Conservation (phyloP, 2,888 invertebrate species). For the Globia sparganii region DNA sequence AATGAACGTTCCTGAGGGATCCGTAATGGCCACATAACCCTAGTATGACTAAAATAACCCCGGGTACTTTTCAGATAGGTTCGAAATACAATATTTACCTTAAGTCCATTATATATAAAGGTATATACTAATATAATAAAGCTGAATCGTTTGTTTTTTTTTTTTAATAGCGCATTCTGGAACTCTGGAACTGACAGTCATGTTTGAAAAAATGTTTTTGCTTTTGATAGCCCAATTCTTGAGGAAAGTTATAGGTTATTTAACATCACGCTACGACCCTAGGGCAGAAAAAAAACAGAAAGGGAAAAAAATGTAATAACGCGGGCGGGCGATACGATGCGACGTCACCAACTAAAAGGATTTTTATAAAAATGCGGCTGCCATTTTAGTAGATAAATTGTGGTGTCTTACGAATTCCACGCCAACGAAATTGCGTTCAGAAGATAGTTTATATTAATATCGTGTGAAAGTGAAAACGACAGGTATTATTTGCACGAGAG, state of each 20-base stretch:
- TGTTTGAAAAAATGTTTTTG: background rate
- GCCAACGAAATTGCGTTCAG: background rate
- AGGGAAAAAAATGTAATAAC: background rate
- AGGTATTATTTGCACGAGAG: conserved; percentile 26
- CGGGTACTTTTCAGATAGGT: conserved; percentile 16
- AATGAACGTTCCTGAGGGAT: conserved; percentile 25
- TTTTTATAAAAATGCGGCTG: background rate
- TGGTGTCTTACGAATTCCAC: background rate
- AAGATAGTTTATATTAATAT: background rate
- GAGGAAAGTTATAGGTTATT: background rate
- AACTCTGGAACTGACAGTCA: background rate
- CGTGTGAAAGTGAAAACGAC: conserved; percentile 19
- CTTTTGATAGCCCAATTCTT: background rate
- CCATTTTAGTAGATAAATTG: background rate
- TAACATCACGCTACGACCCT: background rate
- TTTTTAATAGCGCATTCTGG: background rate
- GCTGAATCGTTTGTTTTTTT: no score
- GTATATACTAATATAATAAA: no score
- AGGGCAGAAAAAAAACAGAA: background rate
- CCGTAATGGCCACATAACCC: conserved; percentile 29
- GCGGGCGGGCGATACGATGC: background rate
- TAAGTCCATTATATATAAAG: background rate
- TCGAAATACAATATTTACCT: conserved; percentile 26
- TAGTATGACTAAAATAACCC: conserved; percentile 15
- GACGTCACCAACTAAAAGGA: background rate